phyloP scores from a whole-genome alignment of 2,113 vertebrate species.

The Periophthalmodon schlosseri region DNA sequence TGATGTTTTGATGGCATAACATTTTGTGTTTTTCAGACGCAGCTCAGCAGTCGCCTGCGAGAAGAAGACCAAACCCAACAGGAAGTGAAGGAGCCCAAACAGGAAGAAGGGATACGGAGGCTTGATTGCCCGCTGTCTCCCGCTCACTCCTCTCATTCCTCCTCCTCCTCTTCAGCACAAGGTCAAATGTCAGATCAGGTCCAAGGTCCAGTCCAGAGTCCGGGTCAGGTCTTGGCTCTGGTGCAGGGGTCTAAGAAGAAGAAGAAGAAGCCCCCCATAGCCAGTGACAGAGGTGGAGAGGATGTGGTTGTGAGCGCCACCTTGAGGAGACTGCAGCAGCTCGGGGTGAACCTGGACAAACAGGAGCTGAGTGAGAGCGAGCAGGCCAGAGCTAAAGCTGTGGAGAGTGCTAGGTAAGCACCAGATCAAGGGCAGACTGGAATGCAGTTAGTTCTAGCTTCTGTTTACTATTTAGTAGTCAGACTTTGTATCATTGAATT shows the following conservation, averaged over 20 bases:
- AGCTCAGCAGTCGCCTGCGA: slow-evolving; percentile 85
- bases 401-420: slow-evolving; percentile 88
- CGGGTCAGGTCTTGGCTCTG: background rate
- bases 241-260: slow-evolving; percentile 16
- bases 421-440: background rate
- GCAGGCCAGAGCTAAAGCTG: slow-evolving; percentile 66
- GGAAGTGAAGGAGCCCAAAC: slow-evolving; percentile 25
- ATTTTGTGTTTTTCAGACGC: slow-evolving; percentile 72
- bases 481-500: too few relatives aligned
- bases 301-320: slow-evolving; percentile 86
- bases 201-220: background rate
- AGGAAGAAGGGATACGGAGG: slow-evolving; percentile 48
- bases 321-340: slow-evolving; percentile 83
- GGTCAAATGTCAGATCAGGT: background rate
- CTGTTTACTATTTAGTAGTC: background rate
- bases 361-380: slow-evolving; percentile 42
- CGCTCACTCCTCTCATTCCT: background rate
- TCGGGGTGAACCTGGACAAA: slow-evolving; percentile 81
- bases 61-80: slow-evolving; percentile 49
- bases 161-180: background rate
- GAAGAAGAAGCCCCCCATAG: slow-evolving; percentile 18
- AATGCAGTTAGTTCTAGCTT: too few relatives aligned
- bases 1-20: background rate
- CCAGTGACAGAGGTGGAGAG: slow-evolving; percentile 27
- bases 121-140: slow-evolving; percentile 8